A percentile compares a stretch with the other conserved stretches of the same genome.
Evolutionary conservation across 2,888 invertebrate genomes (phyloP).

Genomic region (Hirtodrosophila histrioides): DNA sequence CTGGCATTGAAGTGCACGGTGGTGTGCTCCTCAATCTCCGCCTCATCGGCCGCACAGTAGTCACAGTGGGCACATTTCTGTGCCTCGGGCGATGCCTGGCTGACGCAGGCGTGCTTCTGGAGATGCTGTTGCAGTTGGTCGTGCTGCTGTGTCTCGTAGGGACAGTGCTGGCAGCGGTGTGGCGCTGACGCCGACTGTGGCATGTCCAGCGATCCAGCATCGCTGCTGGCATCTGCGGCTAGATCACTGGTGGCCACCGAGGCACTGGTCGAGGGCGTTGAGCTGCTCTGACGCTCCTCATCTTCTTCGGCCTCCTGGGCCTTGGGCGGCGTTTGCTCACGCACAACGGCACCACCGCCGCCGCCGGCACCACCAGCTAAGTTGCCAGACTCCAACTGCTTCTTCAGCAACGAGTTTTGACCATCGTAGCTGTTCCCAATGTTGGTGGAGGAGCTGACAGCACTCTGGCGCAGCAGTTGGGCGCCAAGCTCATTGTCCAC

Average conservation of each 20-base stretch:
- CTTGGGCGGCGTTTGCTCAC: constrained; percentile 30
- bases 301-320: constrained; percentile 51
- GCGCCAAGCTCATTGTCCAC: constrained; percentile 79
- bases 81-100: constrained; percentile 85
- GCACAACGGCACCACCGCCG: constrained; percentile 20
- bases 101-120: constrained; percentile 88
- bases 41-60: constrained; percentile 90
- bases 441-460: constrained; percentile 36
- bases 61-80: constrained; percentile 93
- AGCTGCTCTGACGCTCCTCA: constrained; percentile 69
- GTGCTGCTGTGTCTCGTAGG: constrained; percentile 90
- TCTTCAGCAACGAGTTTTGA: constrained; percentile 81
- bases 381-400: constrained; percentile 80
- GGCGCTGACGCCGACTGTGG: constrained; percentile 56
- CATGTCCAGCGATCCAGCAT: constrained; percentile 66
- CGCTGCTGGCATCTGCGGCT: constrained; percentile 74
- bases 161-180: constrained; percentile 89
- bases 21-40: constrained; percentile 91
- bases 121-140: constrained; percentile 91
- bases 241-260: constrained; percentile 80
- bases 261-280: constrained; percentile 77
- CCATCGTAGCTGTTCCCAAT: constrained; percentile 56
- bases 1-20: constrained; percentile 89
- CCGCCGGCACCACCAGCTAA: constrained; percentile 2
- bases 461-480: constrained; percentile 51